Percentiles rank a stretch among this genome's conserved stretches.
Evolutionary conservation across 2,797 vertebrate genomes (phyloP).

Genomic region (Gymnoscopelus microlampas): DNA sequence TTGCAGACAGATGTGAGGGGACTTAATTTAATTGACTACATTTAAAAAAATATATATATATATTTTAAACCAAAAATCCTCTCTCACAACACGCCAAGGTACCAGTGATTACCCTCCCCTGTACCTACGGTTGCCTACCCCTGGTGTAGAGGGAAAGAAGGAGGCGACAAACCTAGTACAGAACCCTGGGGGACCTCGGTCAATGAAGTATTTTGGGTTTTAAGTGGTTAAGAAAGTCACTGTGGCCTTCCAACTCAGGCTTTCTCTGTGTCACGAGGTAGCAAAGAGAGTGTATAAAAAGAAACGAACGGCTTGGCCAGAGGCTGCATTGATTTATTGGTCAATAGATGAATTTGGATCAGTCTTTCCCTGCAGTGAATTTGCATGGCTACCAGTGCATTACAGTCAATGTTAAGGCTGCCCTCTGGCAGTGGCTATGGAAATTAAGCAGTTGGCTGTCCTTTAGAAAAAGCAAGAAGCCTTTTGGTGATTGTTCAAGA

Average conservation of each 20-base stretch:
- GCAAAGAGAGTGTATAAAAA: too few relatives aligned
- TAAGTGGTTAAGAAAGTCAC: background rate
- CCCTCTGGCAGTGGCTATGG: conserved; percentile 4
- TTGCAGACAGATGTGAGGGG: too few relatives aligned
- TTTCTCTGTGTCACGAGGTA: background rate
- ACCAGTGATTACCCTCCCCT: too few relatives aligned
- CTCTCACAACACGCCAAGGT: too few relatives aligned
- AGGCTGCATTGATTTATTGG: conserved; percentile 10
- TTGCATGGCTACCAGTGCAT: conserved; percentile 2
- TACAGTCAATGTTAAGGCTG: conserved; percentile 32
- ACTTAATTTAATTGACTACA: too few relatives aligned
- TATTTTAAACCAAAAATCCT: too few relatives aligned
- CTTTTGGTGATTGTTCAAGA: conserved; percentile 7
- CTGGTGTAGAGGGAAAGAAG: too few relatives aligned
- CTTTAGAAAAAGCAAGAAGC: background rate
- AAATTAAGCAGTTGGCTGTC: conserved; percentile 29
- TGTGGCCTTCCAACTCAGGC: background rate
- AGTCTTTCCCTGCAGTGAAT: background rate
- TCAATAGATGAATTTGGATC: conserved; percentile 19
- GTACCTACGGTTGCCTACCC: too few relatives aligned
- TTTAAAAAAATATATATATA: too few relatives aligned
- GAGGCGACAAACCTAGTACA: too few relatives aligned
- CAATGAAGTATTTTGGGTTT: too few relatives aligned
- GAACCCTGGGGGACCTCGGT: too few relatives aligned
- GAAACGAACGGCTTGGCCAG: background rate